Percentiles rank a stretch among this genome's conserved stretches.
These are phyloP conservation scores for Cygnus atratus DNA, from an alignment of 2,113 vertebrate genomes.

Conservation along the genomic window DNA sequence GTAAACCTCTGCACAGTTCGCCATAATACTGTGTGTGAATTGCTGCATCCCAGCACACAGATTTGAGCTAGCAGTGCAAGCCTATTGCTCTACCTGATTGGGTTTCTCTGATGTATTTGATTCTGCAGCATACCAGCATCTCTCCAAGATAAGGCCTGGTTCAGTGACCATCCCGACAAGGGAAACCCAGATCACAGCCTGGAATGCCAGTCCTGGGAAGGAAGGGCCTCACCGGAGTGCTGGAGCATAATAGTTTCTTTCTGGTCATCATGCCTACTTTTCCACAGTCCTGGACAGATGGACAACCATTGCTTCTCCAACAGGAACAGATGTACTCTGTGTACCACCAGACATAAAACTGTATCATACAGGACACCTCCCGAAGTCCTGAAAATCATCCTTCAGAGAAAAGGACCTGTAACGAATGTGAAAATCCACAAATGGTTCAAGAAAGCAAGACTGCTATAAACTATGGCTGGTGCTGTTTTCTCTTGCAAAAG, in stretches of 20 bases:
- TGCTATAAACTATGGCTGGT: accelerated
- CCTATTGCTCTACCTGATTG: not conserved
- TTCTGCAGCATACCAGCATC: not conserved
- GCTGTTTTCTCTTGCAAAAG: not conserved
- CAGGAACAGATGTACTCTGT: not conserved
- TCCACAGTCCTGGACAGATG: not conserved
- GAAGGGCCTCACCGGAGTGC: not conserved
- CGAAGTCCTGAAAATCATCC: not conserved
- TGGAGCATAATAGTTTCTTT: not conserved
- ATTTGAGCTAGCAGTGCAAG: not conserved
- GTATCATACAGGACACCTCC: not conserved
- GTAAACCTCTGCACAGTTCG: not conserved
- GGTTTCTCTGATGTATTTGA: not conserved
- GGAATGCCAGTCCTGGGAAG: not conserved
- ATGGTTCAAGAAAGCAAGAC: not conserved
- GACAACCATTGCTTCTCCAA: not conserved
- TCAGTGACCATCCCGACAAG: not conserved
- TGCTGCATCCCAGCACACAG: not conserved
- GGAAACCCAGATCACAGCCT: not conserved
- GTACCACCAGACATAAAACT: not conserved
- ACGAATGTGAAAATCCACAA: not conserved
- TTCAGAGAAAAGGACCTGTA: not conserved
- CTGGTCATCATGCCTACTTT: not conserved
- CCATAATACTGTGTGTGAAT: not conserved
- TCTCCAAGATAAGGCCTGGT: slow-evolving; percentile 3